Base-by-base conservation (phyloP, 2,113 vertebrate genomes). In the Zosterops japonicus region DNA sequence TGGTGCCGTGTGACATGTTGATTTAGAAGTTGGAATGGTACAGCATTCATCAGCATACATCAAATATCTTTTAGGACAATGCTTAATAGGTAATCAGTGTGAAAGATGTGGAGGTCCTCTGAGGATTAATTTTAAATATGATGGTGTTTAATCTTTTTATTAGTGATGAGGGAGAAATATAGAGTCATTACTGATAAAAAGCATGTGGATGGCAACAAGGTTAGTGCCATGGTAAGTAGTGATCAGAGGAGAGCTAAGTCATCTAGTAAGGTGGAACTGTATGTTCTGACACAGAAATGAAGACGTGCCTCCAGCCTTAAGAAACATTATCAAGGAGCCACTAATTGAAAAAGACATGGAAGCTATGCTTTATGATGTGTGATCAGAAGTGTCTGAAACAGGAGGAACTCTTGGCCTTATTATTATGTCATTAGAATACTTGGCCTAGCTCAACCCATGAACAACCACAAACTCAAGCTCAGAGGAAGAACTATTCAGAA, bases 121-220 rank as follows among this genome's bases (percentile, higher is more conserved):
- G 83, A 64, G 89, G 35, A 60, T 85, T 88, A 61, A 64, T 92
- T 94, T 88, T 83, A 56, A 57, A 63, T 82, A 29, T 92, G 53
- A 56, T 53, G 47, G 27, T 68, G 21, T 92, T 96, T 93, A 94
- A 94, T 83, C 82, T 94, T 94, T 90, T 88, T 85, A 76, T 92
- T 90, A 79, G 33, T 60, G 71, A 71, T 64, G 53, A 92, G 44
- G 33, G 64, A 64, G 44, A 87, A 87, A 41, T 81, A 46, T 0
- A 46, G 55, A 79, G 17, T 84, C 46, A 67, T 81, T 93, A 50
- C 56, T 67, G 69, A 53, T 94, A 28, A 88, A 88, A 90, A 91
- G 60, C 35, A 39, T 13, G 42, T 0, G 1, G 35, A 67, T 84
- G 64, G 41, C 42, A 82, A 7, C 47, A 75, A 19, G 56, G 15